Conservation (phyloP, 64 coral and sea anemone species). For the Orbicella faveolata region DNA sequence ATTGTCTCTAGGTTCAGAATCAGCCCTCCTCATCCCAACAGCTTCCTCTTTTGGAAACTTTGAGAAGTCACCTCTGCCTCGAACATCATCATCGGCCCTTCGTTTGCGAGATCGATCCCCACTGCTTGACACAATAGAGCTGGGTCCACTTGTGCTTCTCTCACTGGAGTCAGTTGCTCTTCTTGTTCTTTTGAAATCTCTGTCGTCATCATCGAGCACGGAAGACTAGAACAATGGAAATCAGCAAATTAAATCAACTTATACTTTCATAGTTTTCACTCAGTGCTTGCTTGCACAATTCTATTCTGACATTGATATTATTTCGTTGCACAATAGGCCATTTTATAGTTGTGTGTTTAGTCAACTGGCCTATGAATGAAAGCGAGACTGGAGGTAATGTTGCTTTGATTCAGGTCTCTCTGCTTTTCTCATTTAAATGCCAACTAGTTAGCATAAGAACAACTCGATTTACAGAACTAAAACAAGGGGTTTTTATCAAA, state of each 20-base stretch:
- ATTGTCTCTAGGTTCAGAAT: conserved; percentile 41
- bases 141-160: conserved; percentile 17
- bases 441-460: too few relatives aligned
- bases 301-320: too few relatives aligned
- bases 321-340: too few relatives aligned
- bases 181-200: conserved; percentile 95
- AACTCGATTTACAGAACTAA: too few relatives aligned
- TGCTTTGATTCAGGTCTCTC: too few relatives aligned
- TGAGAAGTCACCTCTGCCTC: conserved; percentile 36
- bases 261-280: too few relatives aligned
- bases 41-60: conserved; percentile 75
- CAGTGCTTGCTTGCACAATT: too few relatives aligned
- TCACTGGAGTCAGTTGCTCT: conserved; percentile 72
- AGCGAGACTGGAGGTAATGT: too few relatives aligned
- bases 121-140: conserved; percentile 37
- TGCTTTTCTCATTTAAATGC: too few relatives aligned
- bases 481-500: too few relatives aligned
- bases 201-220: conserved; percentile 92
- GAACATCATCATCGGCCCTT: conserved; percentile 69
- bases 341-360: too few relatives aligned
- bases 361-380: too few relatives aligned
- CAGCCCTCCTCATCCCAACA: background rate
- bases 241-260: background rate
- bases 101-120: conserved; percentile 70
- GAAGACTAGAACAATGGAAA: conserved; percentile 50